phyloP scores from a whole-genome alignment of 37 sponge, comb jelly and placozoan species.

The Hexactinellida sp. region DNA sequence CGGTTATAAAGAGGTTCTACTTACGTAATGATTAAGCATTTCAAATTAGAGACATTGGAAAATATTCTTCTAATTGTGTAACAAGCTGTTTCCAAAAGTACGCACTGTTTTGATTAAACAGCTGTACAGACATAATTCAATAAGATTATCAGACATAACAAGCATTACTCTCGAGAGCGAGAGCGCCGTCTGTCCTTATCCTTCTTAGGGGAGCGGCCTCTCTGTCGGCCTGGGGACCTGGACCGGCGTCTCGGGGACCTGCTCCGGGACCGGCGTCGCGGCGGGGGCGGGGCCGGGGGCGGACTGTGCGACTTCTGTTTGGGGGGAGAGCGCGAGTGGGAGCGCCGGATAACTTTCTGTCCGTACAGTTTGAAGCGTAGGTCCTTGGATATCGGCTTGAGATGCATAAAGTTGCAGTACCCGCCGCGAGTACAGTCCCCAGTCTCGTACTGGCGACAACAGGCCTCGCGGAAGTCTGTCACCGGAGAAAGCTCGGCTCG shows the following conservation, averaged over 20 bases:
- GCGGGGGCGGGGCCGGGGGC: neutral
- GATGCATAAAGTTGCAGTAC: constrained; percentile 98
- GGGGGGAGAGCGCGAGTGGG: neutral
- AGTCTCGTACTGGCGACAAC: constrained; percentile 98
- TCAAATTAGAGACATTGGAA: too few relatives aligned
- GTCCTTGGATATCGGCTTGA: constrained; percentile 88
- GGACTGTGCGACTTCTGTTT: neutral
- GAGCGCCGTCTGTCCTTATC: neutral
- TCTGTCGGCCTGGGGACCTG: neutral
- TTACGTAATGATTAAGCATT: too few relatives aligned
- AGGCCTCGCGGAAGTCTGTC: constrained; percentile 98
- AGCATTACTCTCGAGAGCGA: neutral
- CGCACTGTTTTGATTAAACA: too few relatives aligned
- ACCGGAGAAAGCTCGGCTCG: constrained; percentile 95
- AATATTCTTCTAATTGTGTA: too few relatives aligned
- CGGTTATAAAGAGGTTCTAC: too few relatives aligned
- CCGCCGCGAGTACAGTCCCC: constrained; percentile 96
- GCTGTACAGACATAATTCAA: too few relatives aligned
- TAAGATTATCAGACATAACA: too few relatives aligned
- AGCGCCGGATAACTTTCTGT: neutral
- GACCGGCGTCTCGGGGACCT: constrained; percentile 3
- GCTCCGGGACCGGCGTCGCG: neutral
- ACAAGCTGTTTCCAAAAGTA: too few relatives aligned
- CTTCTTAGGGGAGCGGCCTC: neutral
- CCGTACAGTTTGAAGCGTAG: constrained; percentile 24